Evolutionary conservation across 1,140 invertebrate genomes (phyloP), one percentile per base, ranked within the genome.

Genomic region (Drosophila guanche): DNA sequence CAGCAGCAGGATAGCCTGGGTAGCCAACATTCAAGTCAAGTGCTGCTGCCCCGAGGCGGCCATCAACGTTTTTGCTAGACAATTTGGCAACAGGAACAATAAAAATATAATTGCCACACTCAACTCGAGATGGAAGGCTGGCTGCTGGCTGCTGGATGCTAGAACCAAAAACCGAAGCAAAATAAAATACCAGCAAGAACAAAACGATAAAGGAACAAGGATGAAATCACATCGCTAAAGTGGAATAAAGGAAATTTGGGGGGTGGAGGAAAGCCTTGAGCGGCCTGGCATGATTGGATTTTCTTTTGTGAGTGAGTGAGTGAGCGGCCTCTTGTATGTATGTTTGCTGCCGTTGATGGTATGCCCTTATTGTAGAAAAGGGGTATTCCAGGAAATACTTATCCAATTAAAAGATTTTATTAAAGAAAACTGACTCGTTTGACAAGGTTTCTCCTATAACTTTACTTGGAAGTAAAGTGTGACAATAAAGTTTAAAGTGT

Each of bases 61-160:
- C 66, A 85, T 80, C 77, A 80, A 48, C 57, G 70, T 74, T 85
- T 86, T 74, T 77, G 81, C 69, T 74, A 81, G 80, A 85, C 81
- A 86, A 85, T 85, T 85, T 85, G 81, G 80, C 72, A 86, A 51
- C 57, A 77, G 63, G 74, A 69, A 86, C 81, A 81, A 86, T 81
- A 74, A 80, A 85, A 86, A 80, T 74, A 85, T 86, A 85, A 85
- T 85, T 85, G 81, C 68, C 60, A 66, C 63, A 84, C 71, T 68
- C 48, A 59, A 50, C 58, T 47, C 20, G 33, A 52, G 47, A 52
- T 16, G 33, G 23, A 45, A 73, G 58, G 59, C 51, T 10, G 33
- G 33, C 10, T 10, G 8, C 33, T 37, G 10, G 33, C 8, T n/a
- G 37, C 33, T 20, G n/a, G 40, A 12, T 43, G n/a, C 33, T 65